Base-by-base conservation (phyloP, 2,797 vertebrate genomes). In the Coranthus polyacanthus region DNA sequence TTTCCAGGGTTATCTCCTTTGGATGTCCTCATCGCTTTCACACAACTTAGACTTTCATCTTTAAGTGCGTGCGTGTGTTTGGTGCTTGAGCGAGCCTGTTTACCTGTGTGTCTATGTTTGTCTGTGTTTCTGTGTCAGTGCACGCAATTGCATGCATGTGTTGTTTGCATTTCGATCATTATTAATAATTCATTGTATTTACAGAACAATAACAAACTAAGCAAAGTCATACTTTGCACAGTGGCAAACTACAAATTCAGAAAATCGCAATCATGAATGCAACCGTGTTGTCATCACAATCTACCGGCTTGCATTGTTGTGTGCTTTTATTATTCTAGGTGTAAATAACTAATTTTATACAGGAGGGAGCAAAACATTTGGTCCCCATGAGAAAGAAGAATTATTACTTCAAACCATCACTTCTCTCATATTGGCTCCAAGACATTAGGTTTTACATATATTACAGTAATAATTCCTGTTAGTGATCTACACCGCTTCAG, bases 1-100 rank as follows among this genome's bases (percentile, higher is more conserved):
- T 84, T 78, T 82, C 59, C 51, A 41, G 63, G 65, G 65, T 88
- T 81, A 78, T 84, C 71, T 74, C 43, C 46, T 63, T 34, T 54
- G 20, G 47, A 68, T 21, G 29, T 62, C 54, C 56, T 64, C 36
- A 12, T 12, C 53, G 49, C 26, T 54, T 73, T 81, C 64, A 68
- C 16, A 2, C 8, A 4, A 69, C 60, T 71, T 61, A 60, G 55
- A 73, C 47, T 84, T 79, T 60, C 55, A 69, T 68, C 49, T 78
- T 18, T 46, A 17, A 50, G 16, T 57, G 1, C 5, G 12, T 57
- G 26, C 11, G 21, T 45, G 15, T 42, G 18, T 50, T 15, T 54
- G 18, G n/a, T n/a, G n/a, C n/a, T n/a, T n/a, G n/a, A n/a, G n/a
- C n/a, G n/a, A n/a, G n/a, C n/a, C n/a, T n/a, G n/a, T n/a, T n/a